Percentiles rank a stretch among this genome's conserved stretches.
Conservation (phyloP, 2,888 invertebrate genomes). For the Parelbella ahira region DNA sequence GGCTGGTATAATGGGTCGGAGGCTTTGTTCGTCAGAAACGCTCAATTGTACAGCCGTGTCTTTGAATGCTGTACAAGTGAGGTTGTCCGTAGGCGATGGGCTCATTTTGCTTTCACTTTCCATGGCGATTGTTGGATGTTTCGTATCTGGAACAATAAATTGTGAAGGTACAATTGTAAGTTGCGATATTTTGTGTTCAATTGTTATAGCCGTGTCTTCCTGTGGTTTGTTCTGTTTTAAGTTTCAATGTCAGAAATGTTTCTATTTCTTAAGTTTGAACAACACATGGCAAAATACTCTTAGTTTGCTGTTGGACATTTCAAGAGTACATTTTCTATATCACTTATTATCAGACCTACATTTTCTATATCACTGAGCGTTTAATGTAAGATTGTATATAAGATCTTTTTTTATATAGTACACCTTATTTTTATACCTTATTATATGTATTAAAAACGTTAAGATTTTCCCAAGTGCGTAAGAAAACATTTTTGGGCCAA, state of each 20-base stretch:
- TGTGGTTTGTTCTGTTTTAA: neutral
- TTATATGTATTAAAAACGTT: too few species aligned
- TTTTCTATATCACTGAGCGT: too few species aligned
- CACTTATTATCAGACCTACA: too few species aligned
- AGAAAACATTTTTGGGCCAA: too few species aligned
- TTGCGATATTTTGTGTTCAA: neutral
- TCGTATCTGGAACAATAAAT: conserved; percentile 16
- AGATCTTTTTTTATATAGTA: too few species aligned
- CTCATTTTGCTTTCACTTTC: conserved; percentile 24
- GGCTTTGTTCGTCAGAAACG: conserved; percentile 19
- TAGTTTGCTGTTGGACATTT: too few species aligned
- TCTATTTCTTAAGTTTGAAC: too few species aligned
- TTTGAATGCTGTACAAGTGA: conserved; percentile 24
- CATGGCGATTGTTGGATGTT: conserved; percentile 14
- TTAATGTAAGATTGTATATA: too few species aligned
- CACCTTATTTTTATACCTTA: too few species aligned
- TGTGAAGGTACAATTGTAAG: conserved; percentile 5
- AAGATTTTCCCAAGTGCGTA: too few species aligned
- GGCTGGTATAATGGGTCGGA: conserved; percentile 4
- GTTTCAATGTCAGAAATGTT: neutral
- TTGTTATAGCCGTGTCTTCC: conserved; percentile 1
- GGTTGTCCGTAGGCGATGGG: conserved; percentile 22
- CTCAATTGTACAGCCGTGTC: conserved; percentile 23
- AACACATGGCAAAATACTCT: neutral
- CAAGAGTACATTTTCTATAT: neutral